These are phyloP conservation scores for Hypotaenidia philippensis DNA, from an alignment of 2,797 vertebrate species.

Conservation along the genomic window DNA sequence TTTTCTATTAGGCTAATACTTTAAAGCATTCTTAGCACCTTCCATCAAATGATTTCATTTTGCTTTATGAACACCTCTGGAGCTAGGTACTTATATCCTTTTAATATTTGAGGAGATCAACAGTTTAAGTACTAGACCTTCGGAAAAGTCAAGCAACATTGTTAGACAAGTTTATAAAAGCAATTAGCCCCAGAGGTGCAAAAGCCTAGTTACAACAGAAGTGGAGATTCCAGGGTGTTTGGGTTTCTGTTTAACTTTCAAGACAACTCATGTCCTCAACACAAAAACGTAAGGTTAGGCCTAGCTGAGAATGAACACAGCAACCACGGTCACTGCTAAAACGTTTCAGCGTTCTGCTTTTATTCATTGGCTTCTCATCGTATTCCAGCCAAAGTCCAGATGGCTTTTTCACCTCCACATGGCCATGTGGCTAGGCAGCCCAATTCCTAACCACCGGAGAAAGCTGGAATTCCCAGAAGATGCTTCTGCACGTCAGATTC, in stretches of 20 bases:
- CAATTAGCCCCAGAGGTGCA: constrained; percentile 20
- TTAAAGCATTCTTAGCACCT: constrained; percentile 50
- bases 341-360: background rate
- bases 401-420: background rate
- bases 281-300: background rate
- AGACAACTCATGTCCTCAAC: background rate
- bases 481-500: background rate
- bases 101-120: constrained; percentile 46
- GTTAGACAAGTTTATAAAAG: constrained; percentile 32
- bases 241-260: background rate
- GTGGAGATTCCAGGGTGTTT: background rate
- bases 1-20: constrained; percentile 62
- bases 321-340: background rate
- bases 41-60: constrained; percentile 40
- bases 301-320: background rate
- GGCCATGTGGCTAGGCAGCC: background rate
- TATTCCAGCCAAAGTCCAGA: background rate
- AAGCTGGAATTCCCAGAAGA: background rate
- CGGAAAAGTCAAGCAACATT: constrained; percentile 40
- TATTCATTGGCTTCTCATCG: background rate
- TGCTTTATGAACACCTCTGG: constrained; percentile 44
- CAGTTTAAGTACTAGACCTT: constrained; percentile 9
- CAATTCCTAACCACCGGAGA: background rate
- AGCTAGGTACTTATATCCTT: constrained; percentile 4
- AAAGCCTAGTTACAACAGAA: background rate